These are phyloP conservation scores for Scrobipalpa atriplicella DNA, from an alignment of 2,888 invertebrate species.

Conservation along the genomic window DNA sequence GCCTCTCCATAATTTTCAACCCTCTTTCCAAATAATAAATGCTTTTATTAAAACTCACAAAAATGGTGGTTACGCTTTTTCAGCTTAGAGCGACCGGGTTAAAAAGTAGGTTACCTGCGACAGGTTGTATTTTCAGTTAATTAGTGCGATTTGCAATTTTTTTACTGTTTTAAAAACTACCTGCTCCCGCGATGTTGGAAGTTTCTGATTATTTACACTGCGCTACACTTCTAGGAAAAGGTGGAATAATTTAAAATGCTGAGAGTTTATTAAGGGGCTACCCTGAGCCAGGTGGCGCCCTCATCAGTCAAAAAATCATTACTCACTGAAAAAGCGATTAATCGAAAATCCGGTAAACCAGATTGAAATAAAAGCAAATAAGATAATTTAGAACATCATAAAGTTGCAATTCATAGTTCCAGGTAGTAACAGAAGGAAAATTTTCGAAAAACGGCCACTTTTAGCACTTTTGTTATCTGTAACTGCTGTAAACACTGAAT, in stretches of 20 bases:
- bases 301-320: too few relatives aligned
- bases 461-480: too few relatives aligned
- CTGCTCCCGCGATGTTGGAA: conserved; percentile 17
- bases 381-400: too few relatives aligned
- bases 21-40: neutral
- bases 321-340: too few relatives aligned
- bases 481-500: too few relatives aligned
- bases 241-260: conserved; percentile 16
- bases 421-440: too few relatives aligned
- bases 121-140: conserved; percentile 63
- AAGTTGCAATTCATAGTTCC: too few relatives aligned
- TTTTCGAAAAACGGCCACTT: too few relatives aligned
- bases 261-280: conserved; percentile 20
- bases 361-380: too few relatives aligned
- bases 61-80: neutral
- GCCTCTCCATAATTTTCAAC: neutral
- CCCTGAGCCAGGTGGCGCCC: too few relatives aligned
- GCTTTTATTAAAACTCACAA: neutral
- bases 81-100: neutral
- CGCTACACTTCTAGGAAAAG: neutral
- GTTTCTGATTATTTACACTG: conserved; percentile 21
- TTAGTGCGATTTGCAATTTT: conserved; percentile 50
- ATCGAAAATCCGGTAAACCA: too few relatives aligned
- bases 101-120: conserved; percentile 44
- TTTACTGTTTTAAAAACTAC: conserved; percentile 31